Evolutionary conservation across 2,888 invertebrate species (phyloP).

Genomic region (Polietes domitor): DNA sequence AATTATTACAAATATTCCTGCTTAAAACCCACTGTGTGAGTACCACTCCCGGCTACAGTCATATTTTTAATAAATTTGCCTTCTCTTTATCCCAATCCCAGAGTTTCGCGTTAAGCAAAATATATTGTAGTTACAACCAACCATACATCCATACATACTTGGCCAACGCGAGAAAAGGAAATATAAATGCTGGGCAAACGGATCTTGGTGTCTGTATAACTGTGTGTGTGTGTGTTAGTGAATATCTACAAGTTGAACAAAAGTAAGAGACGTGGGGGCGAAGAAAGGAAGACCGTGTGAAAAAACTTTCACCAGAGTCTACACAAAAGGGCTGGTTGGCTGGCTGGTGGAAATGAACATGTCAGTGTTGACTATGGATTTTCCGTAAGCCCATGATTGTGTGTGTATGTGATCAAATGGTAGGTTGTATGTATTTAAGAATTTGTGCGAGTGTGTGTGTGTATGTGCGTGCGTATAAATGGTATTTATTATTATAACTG

Average conservation of each 20-base stretch:
- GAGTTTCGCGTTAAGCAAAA: not conserved
- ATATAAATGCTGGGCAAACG: not conserved
- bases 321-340: not conserved
- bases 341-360: not conserved
- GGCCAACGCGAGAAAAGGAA: not conserved
- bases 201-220: not conserved
- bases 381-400: not conserved
- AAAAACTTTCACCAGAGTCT: not conserved
- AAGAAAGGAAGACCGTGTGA: not conserved
- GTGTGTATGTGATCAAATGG: not conserved
- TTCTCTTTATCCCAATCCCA: not conserved
- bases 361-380: slow-evolving; percentile 1
- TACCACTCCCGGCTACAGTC: not conserved
- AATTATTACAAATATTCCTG: too few species aligned
- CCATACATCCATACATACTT: too few species aligned
- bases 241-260: slow-evolving; percentile 12
- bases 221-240: not conserved
- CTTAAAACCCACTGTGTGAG: not conserved
- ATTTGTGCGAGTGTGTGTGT: not conserved
- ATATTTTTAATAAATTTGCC: not conserved
- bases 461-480: not conserved
- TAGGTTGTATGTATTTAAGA: too few species aligned
- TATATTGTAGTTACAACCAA: not conserved
- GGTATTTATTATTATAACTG: slow-evolving; percentile 1
- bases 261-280: not conserved